Evolutionary conservation across 2,113 vertebrate species (phyloP), one percentile per base, ranked within the genome.

Genomic region (Cardinalis cardinalis): DNA sequence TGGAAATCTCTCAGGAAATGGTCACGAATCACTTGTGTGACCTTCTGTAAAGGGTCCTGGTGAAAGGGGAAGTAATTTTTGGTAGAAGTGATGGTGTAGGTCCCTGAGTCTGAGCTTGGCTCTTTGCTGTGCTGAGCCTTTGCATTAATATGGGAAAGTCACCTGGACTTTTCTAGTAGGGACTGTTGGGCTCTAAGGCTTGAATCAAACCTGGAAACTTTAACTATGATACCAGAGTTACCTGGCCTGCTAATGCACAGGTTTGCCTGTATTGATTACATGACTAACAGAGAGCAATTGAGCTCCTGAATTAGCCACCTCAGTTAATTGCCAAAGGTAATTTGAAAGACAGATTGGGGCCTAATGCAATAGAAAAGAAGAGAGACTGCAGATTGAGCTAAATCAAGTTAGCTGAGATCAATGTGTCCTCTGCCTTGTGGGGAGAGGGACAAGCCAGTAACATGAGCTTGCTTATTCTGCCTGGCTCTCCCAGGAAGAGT

Each of bases 281-380:
- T 19, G 66, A 83, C 59, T 72, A 76, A 83, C 59, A 85, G 49
- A 38, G 48, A 78, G 59, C 80, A 93, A 80, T 93, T 88, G 83
- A 75, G 59, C 31, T 80, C 59, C 63, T 31, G 68, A 88, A 86
- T 92, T 92, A 83, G 76, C 80, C 59, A 83, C 59, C 79, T 85
- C 55, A 69, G 75, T 94, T 95, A 90, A 93, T 93, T 94, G 79
- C 59, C 76, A 76, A 38, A 88, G 84, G 72, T 83, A 88, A 83
- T 80, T 88, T 76, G 89, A 80, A 94, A 86, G 89, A 84, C 56
- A 18, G 69, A 89, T 86, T 7, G 3, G 43, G 75, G 63, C 64
- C 55, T 73, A 73, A 80, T 58, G 29, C 49, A 83, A 73, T 69
- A 88, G 51, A 80, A 86, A 89, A 65, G 26, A 38, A 63, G 77